Conservation (phyloP, 1,140 invertebrate genomes). For the Idris sp. region DNA sequence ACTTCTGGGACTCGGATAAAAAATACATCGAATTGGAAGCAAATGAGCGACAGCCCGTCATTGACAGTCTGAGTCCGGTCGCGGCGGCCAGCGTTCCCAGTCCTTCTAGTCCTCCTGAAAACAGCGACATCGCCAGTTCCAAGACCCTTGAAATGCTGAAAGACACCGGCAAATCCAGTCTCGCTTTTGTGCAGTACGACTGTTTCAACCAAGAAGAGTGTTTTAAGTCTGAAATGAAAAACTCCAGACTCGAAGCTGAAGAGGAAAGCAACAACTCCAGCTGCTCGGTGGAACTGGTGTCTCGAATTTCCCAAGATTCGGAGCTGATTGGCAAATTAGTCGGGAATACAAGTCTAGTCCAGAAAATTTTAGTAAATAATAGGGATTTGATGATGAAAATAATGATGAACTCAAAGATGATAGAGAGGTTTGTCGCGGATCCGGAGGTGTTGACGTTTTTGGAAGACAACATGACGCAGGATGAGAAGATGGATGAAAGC, state of each 20-base stretch:
- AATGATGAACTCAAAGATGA: constrained; percentile 65
- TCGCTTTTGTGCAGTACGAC: constrained; percentile 25
- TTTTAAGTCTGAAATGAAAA: too few species aligned
- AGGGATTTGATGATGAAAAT: constrained; percentile 70
- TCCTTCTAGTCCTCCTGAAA: constrained; percentile 74
- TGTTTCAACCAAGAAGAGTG: too few species aligned
- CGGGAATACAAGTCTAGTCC: constrained; percentile 66
- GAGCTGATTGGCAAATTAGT: constrained; percentile 64
- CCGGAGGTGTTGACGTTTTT: constrained; percentile 67
- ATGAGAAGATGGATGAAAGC: constrained; percentile 7
- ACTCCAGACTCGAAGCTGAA: background rate
- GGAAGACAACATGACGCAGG: constrained; percentile 46
- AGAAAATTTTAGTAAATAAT: constrained; percentile 70
- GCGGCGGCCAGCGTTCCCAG: constrained; percentile 74
- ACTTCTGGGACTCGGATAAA: constrained; percentile 74
- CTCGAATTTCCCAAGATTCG: constrained; percentile 59
- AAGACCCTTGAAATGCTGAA: constrained; percentile 75
- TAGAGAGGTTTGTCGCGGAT: constrained; percentile 65
- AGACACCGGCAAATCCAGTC: constrained; percentile 55
- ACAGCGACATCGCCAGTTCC: constrained; percentile 68
- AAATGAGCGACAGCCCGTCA: constrained; percentile 57
- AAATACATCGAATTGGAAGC: constrained; percentile 70
- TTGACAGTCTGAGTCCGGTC: constrained; percentile 72
- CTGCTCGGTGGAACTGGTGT: constrained; percentile 35
- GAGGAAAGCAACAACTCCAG: constrained; percentile 54